phyloP scores from a whole-genome alignment of 2,113 vertebrate species.

The Spheniscus mendiculus region DNA sequence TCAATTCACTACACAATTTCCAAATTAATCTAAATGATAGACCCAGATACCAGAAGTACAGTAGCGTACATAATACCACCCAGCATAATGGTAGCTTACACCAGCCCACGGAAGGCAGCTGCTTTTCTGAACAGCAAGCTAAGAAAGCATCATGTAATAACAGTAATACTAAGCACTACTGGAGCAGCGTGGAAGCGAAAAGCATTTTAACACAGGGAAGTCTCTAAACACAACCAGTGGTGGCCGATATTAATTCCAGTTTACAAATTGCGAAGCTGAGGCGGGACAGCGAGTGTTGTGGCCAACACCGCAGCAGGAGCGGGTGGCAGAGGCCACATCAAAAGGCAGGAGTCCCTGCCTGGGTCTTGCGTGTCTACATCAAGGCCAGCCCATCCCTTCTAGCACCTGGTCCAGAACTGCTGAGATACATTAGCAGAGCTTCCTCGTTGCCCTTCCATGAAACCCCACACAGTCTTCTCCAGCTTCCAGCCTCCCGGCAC shows the following conservation, averaged over 20 bases:
- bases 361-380: neutral
- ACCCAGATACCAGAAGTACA: neutral
- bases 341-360: neutral
- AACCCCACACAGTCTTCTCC: fast-evolving
- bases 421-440: neutral
- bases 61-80: neutral
- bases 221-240: slow-evolving; percentile 1
- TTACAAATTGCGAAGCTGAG: neutral
- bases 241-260: neutral
- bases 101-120: neutral
- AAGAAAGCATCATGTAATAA: slow-evolving; percentile 4
- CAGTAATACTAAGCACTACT: slow-evolving; percentile 5
- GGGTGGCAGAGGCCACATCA: neutral
- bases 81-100: slow-evolving; percentile 13
- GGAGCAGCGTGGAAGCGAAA: neutral
- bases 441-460: neutral
- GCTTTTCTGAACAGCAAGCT: slow-evolving; percentile 11
- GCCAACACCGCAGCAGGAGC: fast-evolving
- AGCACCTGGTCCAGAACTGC: neutral
- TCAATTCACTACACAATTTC: slow-evolving; percentile 43
- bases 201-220: neutral
- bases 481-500: fast-evolving
- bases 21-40: slow-evolving; percentile 56
- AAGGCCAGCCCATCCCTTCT: neutral
- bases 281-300: fast-evolving